These are phyloP conservation scores for Upupa epops DNA, from an alignment of 2,113 vertebrate genomes.

Conservation along the genomic window DNA sequence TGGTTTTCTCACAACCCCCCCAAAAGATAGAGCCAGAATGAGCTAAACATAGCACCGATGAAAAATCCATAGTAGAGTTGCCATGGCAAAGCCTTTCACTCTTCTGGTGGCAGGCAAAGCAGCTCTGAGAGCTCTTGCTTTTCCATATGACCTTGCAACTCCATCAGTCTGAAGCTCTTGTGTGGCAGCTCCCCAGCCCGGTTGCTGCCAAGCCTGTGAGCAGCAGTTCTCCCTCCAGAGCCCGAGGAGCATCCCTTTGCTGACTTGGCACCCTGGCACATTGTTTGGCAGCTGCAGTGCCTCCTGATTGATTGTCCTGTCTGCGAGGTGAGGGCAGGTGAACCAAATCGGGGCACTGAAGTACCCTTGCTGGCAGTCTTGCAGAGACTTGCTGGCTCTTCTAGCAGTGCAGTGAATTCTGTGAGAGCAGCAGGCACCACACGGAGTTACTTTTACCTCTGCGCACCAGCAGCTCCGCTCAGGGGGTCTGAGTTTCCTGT, in stretches of 20 bases:
- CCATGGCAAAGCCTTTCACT: conserved; percentile 11
- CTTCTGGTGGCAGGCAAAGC: not conserved
- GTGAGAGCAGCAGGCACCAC: not conserved
- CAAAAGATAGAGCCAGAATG: not conserved
- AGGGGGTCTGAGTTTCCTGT: not conserved
- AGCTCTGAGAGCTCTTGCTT: not conserved
- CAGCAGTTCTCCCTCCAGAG: not conserved
- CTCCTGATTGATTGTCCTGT: not conserved
- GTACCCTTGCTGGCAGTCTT: not conserved
- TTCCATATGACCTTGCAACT: not conserved
- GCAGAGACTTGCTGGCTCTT: not conserved
- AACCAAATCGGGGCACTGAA: not conserved
- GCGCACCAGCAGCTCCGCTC: not conserved
- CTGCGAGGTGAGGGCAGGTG: not conserved
- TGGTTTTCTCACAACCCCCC: not conserved
- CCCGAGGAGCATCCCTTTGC: not conserved
- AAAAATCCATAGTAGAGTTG: not conserved
- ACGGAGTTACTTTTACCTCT: not conserved
- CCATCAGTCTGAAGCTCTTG: not conserved
- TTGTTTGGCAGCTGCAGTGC: not conserved
- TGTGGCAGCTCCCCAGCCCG: not conserved
- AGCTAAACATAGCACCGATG: not conserved
- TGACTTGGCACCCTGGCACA: not conserved
- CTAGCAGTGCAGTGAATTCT: not conserved
- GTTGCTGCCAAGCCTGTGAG: not conserved